Conservation (phyloP, 2,888 invertebrate species). For the Camponotus fellah region DNA sequence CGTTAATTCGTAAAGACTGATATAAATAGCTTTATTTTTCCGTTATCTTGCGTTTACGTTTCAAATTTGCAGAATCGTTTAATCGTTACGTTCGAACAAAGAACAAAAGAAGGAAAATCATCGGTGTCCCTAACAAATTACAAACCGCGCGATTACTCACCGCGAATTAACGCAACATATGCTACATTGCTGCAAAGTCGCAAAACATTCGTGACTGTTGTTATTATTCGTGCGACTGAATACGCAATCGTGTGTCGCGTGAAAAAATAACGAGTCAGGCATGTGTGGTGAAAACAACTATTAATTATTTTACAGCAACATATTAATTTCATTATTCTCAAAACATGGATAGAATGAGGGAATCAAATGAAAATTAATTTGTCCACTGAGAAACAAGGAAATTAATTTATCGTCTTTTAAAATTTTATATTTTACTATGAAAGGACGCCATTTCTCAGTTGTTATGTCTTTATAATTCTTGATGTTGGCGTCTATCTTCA, state of each 20-base stretch:
- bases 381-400: not conserved
- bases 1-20: constrained; percentile 9
- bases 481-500: not conserved
- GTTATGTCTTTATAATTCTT: not conserved
- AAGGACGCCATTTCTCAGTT: not conserved
- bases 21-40: not conserved
- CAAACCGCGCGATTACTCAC: constrained; percentile 52
- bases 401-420: not conserved
- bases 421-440: not conserved
- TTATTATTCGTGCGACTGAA: constrained; percentile 33
- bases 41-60: not conserved
- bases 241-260: constrained; percentile 36
- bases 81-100: constrained; percentile 31
- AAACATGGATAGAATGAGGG: constrained; percentile 8
- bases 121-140: constrained; percentile 36
- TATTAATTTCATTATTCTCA: constrained; percentile 23
- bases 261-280: constrained; percentile 51
- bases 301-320: constrained; percentile 36
- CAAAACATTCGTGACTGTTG: constrained; percentile 52
- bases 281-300: constrained; percentile 35
- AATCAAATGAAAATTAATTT: constrained; percentile 24
- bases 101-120: constrained; percentile 50
- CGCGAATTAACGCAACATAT: constrained; percentile 49
- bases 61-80: constrained; percentile 24
- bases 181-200: constrained; percentile 40